Evolutionary conservation across 2,113 vertebrate species (phyloP), one percentile per base, ranked within the genome.

Genomic region (Ammospiza caudacuta): DNA sequence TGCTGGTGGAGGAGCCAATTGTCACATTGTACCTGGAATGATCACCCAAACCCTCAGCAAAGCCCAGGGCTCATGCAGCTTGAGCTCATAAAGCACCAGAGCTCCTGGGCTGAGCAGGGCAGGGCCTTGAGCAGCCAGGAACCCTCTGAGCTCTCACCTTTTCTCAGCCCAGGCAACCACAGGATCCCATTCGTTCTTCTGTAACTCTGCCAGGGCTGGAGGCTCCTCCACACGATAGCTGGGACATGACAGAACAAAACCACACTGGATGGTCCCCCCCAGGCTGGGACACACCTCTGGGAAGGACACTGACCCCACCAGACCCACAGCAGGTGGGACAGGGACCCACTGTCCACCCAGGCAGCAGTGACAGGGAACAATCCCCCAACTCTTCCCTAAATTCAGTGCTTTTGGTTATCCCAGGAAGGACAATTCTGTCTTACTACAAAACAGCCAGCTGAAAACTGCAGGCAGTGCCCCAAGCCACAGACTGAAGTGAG

Each of bases 191-290:
- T 99, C 99, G 31, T 98, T 98, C 94, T 96, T 99, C 95, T 99
- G 99, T 58, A 99, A 98, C 85, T 99, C 99, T 62, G 99, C 99
- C 97, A 99, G 97, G 51, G 96, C 98, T 11, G 97, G 76, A 12
- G 99, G 99, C 31, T 99, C 99, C 64, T 99, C 99, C 59, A 99
- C 98, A 93, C 99, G 99, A 97, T 99, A 99, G 97, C 99, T 99
- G 91, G 82, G 89, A 95, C 44, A 72, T 84, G 54, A 73, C 39
- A 46, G 92, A 96, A 97, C 62, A 90, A 89, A 94, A 75, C 23
- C 81, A 76, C 12, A 8, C 46, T 22, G 70, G 47, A 55, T 35
- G 57, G 79, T 95, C 57, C 15, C 87, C 73, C 73, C 83, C 80
- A 33, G 83, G 35, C 83, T 67, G 54, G 54, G 44, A 29, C 35